A percentile compares a stretch with the other conserved stretches of the same genome.
phyloP scores from a whole-genome alignment of 2,888 invertebrate species.

The Leptogaster cylindrica region DNA sequence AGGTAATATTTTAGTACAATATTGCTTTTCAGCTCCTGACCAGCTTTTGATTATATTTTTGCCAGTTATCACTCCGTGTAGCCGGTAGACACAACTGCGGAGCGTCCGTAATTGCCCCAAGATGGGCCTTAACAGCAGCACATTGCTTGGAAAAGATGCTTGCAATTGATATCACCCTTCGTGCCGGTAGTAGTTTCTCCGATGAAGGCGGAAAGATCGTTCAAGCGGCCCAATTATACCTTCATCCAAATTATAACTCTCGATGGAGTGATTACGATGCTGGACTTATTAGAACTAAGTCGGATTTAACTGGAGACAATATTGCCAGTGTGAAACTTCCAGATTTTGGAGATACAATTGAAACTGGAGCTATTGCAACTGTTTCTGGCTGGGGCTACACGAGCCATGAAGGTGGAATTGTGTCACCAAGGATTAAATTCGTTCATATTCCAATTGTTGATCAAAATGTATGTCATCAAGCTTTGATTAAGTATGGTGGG shows the following conservation, averaged over 20 bases:
- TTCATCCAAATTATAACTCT: conserved; percentile 45
- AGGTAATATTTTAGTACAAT: conserved; percentile 26
- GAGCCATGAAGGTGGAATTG: conserved; percentile 22
- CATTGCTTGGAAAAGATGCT: conserved; percentile 43
- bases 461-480: conserved; percentile 41
- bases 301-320: conserved; percentile 40
- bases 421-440: conserved; percentile 39
- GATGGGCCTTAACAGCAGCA: conserved; percentile 46
- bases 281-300: conserved; percentile 42
- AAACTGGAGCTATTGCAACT: conserved; percentile 32
- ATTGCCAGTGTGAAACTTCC: conserved; percentile 31
- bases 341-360: conserved; percentile 7
- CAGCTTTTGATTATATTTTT: neutral
- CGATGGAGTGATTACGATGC: conserved; percentile 42
- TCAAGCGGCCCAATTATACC: conserved; percentile 19
- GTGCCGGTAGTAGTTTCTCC: conserved; percentile 41
- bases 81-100: conserved; percentile 46
- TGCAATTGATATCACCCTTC: conserved; percentile 35
- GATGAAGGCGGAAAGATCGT: conserved; percentile 41
- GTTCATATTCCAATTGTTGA: conserved; percentile 41
- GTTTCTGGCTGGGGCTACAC: conserved; percentile 46
- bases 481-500: conserved; percentile 34
- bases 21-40: neutral
- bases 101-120: conserved; percentile 41
- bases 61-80: conserved; percentile 44